These are phyloP conservation scores for Macheiramphus alcinus DNA, from an alignment of 2,113 vertebrate species.

Conservation along the genomic window DNA sequence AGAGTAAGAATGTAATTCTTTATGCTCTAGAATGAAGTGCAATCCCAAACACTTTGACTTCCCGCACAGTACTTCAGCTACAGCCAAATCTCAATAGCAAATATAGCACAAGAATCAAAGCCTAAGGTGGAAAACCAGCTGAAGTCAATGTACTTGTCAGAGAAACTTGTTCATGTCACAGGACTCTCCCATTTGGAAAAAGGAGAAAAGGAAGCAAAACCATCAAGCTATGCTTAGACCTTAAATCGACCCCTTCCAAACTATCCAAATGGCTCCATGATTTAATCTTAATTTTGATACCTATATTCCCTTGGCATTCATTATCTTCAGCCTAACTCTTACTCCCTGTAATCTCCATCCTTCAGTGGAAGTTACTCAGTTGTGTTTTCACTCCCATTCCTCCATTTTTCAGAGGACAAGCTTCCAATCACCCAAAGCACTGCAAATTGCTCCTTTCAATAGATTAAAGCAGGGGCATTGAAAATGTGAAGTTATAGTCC, in stretches of 20 bases:
- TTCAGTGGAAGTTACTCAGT: neutral
- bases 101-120: neutral
- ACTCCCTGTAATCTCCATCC: neutral
- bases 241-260: neutral
- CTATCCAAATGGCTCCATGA: neutral
- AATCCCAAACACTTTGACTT: neutral
- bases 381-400: neutral
- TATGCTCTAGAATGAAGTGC: neutral
- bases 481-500: neutral
- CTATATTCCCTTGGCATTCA: neutral
- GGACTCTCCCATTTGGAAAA: neutral
- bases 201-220: neutral
- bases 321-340: neutral
- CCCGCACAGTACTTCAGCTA: neutral
- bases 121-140: neutral
- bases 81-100: neutral
- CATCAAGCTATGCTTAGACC: neutral
- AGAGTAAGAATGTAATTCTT: neutral
- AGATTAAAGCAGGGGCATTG: neutral
- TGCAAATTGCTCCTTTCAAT: neutral
- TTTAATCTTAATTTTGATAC: neutral
- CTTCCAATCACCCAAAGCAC: neutral
- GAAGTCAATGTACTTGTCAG: neutral
- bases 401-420: neutral
- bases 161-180: neutral